Evolutionary conservation across 2,113 vertebrate species (phyloP).

Genomic region (Sceloporus undulatus): DNA sequence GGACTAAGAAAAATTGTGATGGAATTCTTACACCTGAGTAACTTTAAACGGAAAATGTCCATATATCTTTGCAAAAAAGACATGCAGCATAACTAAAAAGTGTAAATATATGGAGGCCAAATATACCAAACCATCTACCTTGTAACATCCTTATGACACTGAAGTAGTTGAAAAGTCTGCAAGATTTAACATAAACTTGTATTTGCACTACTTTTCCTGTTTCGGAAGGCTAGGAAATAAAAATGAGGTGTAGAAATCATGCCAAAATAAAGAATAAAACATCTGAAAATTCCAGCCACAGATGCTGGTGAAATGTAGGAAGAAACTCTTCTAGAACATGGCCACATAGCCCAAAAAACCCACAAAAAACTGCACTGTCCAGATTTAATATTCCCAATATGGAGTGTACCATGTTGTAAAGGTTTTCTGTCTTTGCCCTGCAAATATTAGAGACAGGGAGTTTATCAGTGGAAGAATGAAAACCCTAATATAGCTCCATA

Average conservation of each 20-base stretch:
- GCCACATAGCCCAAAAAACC: too few relatives aligned
- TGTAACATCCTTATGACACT: neutral
- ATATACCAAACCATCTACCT: neutral
- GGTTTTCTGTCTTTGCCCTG: too few relatives aligned
- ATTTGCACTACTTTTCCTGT: neutral
- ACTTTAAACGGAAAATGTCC: constrained; percentile 9
- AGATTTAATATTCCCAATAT: too few relatives aligned
- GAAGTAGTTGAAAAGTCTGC: neutral
- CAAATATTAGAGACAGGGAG: too few relatives aligned
- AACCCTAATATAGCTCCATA: too few relatives aligned
- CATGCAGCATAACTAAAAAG: neutral
- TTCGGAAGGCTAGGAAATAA: neutral
- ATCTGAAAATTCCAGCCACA: too few relatives aligned
- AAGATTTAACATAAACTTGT: neutral
- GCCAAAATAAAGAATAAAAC: neutral
- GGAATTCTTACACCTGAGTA: constrained; percentile 14
- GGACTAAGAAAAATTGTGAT: constrained; percentile 22
- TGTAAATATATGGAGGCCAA: neutral
- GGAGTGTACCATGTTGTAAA: too few relatives aligned
- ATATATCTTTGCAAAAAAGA: constrained; percentile 18
- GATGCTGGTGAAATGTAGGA: too few relatives aligned
- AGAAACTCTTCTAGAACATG: too few relatives aligned
- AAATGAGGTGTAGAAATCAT: neutral
- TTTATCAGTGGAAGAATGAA: too few relatives aligned
- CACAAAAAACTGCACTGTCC: too few relatives aligned